Base-by-base conservation (phyloP, 2,113 vertebrate genomes). In the Antechinus stuartii region DNA sequence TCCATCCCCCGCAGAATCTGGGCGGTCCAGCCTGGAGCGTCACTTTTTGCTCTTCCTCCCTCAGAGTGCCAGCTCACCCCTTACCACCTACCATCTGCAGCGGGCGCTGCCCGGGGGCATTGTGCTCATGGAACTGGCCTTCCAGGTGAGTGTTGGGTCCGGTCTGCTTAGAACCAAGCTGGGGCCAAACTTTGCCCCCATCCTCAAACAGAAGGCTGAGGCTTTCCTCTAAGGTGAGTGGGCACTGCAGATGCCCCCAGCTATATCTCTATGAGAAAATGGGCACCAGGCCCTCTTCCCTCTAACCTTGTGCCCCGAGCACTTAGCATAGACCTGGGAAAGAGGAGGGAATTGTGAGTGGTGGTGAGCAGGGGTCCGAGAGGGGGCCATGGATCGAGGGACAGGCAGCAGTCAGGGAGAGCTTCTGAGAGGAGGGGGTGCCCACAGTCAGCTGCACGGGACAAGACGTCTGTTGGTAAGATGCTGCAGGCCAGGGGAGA, bases 91-190 rank as follows among this genome's bases (percentile, higher is more conserved):
- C 96, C 99, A 99, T 98, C 99, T 99, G 49, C 99, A 99, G 98
- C 99, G 99, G 98, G 99, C 99, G 35, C 98, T 99, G 95, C 99
- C 99, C 0, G 99, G 99, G 30, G 99, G 99, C 24, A 99, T 99
- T 56, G 99, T 99, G 95, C 97, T 99, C 76, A 99, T 99, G 99
- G 99, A 99, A 92, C 98, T 99, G 97, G 99, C 99, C 90, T 99
- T 99, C 98, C 99, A 99, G 99, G 99, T 99, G 93, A 98, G 97
- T 46, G 68, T 12, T 76, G 61, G 35, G 61, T 35, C 55, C 35
- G 25, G n/a, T 25, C 52, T 42, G 1, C 90, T 52, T 50, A 27
- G 46, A 22, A n/a, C 84, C n/a, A n/a, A 19, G 6, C 84, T 0
- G 9, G 16, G 35, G 16, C 9, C 27, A 35, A 14, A 14, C 89